Conservation (phyloP, 2,797 vertebrate species). For the Dromococcyx pavoninus region DNA sequence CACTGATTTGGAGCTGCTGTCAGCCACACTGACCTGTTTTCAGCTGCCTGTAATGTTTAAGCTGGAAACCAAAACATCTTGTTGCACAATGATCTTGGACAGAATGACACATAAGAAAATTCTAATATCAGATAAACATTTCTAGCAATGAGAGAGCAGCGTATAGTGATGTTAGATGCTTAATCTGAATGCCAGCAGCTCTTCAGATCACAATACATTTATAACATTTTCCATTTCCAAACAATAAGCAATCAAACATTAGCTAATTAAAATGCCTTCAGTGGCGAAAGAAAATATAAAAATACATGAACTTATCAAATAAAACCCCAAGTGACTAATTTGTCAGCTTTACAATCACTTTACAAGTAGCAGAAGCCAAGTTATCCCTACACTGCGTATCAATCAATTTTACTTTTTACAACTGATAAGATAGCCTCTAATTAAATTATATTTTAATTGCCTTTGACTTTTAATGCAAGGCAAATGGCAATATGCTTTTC, state of each 20-base stretch:
- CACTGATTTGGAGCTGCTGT: neutral
- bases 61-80: neutral
- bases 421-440: conserved; percentile 73
- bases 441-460: conserved; percentile 77
- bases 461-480: conserved; percentile 67
- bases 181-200: conserved; percentile 12
- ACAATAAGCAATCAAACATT: conserved; percentile 40
- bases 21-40: neutral
- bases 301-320: conserved; percentile 43
- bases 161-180: neutral
- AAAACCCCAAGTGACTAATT: conserved; percentile 44
- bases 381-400: conserved; percentile 70
- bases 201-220: conserved; percentile 17
- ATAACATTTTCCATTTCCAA: conserved; percentile 22
- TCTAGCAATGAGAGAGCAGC: neutral
- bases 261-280: conserved; percentile 50
- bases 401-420: conserved; percentile 70
- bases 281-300: conserved; percentile 31
- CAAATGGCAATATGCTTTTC: conserved; percentile 63
- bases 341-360: conserved; percentile 55
- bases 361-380: conserved; percentile 59
- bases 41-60: neutral
- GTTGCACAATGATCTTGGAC: neutral
- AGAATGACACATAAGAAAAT: neutral
- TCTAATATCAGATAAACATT: neutral